These are phyloP conservation scores for Brienomyrus brachyistius DNA, from an alignment of 2,113 vertebrate species.

Conservation along the genomic window DNA sequence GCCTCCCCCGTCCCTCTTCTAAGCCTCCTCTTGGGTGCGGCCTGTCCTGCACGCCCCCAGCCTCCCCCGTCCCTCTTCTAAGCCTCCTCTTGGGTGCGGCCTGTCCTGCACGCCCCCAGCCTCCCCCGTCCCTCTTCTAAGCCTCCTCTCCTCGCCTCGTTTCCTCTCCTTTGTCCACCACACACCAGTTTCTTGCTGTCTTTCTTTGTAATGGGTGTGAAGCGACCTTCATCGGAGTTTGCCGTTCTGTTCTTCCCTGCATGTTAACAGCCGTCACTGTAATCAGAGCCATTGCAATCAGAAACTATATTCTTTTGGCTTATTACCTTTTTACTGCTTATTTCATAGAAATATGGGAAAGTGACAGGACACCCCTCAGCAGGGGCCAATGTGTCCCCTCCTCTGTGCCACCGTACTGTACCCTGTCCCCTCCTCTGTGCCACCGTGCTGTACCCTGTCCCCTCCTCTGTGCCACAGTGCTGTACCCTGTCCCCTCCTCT, in stretches of 20 bases:
- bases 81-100: background rate
- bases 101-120: background rate
- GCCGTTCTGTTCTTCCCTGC: too few species aligned
- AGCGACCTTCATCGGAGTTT: background rate
- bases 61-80: too few species aligned
- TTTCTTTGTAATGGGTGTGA: background rate
- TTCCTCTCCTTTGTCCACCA: background rate
- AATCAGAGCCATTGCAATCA: too few species aligned
- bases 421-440: background rate
- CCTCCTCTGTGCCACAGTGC: background rate
- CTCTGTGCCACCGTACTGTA: background rate
- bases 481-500: background rate
- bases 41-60: background rate
- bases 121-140: background rate
- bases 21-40: too few species aligned
- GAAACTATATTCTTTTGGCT: too few species aligned
- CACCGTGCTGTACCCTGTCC: too few species aligned
- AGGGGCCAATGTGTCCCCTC: background rate
- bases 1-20: too few species aligned
- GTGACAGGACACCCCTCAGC: too few species aligned
- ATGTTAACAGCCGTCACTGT: too few species aligned
- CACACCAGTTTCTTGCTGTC: background rate
- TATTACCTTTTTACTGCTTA: too few species aligned
- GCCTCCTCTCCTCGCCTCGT: constrained; percentile 20
- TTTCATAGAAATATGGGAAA: too few species aligned